Percentiles rank a stretch among this genome's conserved stretches.
These are phyloP conservation scores for Hiodon alosoides DNA, from an alignment of 2,113 vertebrate species.

Conservation along the genomic window DNA sequence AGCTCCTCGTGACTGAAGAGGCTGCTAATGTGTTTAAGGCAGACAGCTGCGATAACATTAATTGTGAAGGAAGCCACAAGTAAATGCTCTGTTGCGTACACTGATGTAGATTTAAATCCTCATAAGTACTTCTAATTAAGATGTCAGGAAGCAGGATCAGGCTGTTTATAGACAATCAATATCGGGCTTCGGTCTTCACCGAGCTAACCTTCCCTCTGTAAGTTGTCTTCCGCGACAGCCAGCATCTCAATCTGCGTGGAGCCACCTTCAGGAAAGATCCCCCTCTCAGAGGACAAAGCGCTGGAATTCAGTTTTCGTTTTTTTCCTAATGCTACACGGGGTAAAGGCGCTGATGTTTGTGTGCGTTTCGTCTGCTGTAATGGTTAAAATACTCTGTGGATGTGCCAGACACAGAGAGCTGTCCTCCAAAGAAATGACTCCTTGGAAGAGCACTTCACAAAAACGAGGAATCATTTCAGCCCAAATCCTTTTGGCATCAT, in stretches of 20 bases:
- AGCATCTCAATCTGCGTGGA: background rate
- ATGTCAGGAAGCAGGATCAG: slow-evolving; percentile 52
- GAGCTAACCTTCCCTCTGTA: slow-evolving; percentile 27
- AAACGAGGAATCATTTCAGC: too few species aligned
- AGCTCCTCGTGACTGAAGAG: background rate
- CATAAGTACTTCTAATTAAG: slow-evolving; percentile 56
- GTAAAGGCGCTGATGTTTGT: too few species aligned
- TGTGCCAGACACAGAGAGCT: too few species aligned
- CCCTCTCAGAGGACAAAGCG: too few species aligned
- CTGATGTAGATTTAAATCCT: slow-evolving; percentile 27
- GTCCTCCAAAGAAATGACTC: too few species aligned
- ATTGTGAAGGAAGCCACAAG: slow-evolving; percentile 4
- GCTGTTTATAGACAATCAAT: slow-evolving; percentile 60
- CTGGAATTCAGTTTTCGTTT: background rate
- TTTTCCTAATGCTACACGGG: background rate
- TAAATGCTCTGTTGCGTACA: slow-evolving; percentile 25
- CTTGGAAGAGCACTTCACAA: too few species aligned
- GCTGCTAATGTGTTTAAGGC: background rate
- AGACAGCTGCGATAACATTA: slow-evolving; percentile 27
- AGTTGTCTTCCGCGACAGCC: slow-evolving; percentile 21
- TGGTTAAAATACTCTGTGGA: too few species aligned
- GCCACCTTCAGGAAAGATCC: background rate
- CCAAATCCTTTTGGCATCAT: too few species aligned
- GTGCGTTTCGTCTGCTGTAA: too few species aligned
- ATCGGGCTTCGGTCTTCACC: slow-evolving; percentile 48